Evolutionary conservation across 1,140 invertebrate species (phyloP).

Genomic region (Apocrypta bakeri): DNA sequence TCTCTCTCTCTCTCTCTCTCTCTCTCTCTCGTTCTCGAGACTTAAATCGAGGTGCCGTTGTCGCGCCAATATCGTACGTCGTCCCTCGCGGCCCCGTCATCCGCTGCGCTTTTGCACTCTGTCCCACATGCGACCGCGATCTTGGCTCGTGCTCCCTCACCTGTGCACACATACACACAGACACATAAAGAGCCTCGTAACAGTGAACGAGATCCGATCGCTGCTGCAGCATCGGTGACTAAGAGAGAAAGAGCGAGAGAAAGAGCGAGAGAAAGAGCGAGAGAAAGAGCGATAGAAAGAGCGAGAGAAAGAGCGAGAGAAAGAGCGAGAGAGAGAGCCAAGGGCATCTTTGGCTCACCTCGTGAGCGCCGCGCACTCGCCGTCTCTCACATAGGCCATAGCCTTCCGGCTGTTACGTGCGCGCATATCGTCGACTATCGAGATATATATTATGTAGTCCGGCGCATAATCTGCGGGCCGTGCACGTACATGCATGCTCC

Average conservation of each 20-base stretch:
- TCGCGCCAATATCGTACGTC: constrained; percentile 44
- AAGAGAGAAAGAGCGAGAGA: background rate
- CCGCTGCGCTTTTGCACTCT: background rate
- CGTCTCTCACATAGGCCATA: constrained; percentile 13
- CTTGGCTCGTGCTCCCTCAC: constrained; percentile 23
- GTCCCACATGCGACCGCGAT: constrained; percentile 20
- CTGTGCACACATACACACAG: background rate
- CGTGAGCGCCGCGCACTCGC: constrained; percentile 55
- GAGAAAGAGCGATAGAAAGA: background rate
- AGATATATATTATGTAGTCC: constrained; percentile 47
- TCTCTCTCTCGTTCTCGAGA: constrained; percentile 50
- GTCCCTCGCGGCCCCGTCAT: constrained; percentile 25
- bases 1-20: too few relatives aligned
- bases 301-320: background rate
- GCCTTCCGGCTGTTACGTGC: constrained; percentile 40
- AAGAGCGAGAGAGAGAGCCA: constrained; percentile 51
- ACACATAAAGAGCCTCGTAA: constrained; percentile 38
- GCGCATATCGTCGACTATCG: constrained; percentile 34
- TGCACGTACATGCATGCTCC: constrained; percentile 9
- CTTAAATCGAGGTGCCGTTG: constrained; percentile 60
- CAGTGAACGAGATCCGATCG: constrained; percentile 67
- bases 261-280: constrained; percentile 39
- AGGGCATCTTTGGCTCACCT: constrained; percentile 62
- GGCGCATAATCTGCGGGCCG: constrained; percentile 39
- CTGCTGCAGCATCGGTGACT: background rate